These are phyloP conservation scores for Ephydatia muelleri DNA, from an alignment of 37 sponge, comb jelly and placozoan species.

Conservation along the genomic window DNA sequence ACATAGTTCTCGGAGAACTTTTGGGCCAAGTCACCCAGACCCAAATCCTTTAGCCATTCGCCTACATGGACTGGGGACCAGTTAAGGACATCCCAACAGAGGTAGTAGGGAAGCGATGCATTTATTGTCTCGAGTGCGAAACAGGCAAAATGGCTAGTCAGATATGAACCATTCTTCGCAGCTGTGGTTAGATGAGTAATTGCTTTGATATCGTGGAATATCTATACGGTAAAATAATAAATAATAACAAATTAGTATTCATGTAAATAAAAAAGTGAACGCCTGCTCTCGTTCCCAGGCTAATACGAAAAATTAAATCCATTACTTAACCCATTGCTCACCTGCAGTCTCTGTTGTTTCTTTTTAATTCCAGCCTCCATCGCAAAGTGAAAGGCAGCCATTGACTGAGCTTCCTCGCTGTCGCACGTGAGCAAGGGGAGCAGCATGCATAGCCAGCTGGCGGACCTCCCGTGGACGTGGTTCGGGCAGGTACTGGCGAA, in stretches of 20 bases:
- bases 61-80: slow-evolving; percentile 29
- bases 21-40: slow-evolving; percentile 24
- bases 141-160: slow-evolving; percentile 27
- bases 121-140: slow-evolving; percentile 22
- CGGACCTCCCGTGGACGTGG: slow-evolving; percentile 56
- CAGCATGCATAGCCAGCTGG: slow-evolving; percentile 43
- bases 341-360: slow-evolving; percentile 43
- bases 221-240: slow-evolving; percentile 2
- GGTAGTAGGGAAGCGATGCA: slow-evolving; percentile 33
- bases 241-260: not conserved
- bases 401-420: slow-evolving; percentile 47
- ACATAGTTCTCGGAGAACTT: slow-evolving; percentile 16
- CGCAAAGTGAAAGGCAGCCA: slow-evolving; percentile 65
- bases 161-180: slow-evolving; percentile 35
- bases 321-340: not conserved
- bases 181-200: slow-evolving; percentile 14
- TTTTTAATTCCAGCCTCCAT: slow-evolving; percentile 62
- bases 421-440: slow-evolving; percentile 36
- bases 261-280: not conserved
- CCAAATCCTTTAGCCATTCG: slow-evolving; percentile 28
- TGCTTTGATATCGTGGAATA: slow-evolving; percentile 40
- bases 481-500: slow-evolving; percentile 43
- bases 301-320: not conserved
- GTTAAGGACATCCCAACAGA: slow-evolving; percentile 40
- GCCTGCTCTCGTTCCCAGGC: not conserved